A percentile compares a stretch with the other conserved stretches of the same genome.
Conservation (phyloP, 1,140 invertebrate species). For the Pomacea maculata region DNA sequence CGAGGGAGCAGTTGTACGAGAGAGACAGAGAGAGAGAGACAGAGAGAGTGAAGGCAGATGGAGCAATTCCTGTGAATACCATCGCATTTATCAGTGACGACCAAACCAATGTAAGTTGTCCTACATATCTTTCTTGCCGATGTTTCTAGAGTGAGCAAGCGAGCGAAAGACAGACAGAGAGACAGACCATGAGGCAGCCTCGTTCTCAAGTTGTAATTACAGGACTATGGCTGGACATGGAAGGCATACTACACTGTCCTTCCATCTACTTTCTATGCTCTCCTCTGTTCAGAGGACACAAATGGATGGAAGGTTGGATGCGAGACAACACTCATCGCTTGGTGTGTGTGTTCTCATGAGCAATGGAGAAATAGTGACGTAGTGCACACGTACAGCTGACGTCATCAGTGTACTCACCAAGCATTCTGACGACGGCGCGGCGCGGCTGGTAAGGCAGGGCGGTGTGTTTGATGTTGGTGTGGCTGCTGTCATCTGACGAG, state of each 20-base stretch:
- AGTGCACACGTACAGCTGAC: too few species aligned
- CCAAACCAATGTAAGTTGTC: too few species aligned
- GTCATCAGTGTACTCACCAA: constrained; percentile 37
- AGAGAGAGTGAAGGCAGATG: background rate
- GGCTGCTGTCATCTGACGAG: constrained; percentile 36
- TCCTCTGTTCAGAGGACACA: too few species aligned
- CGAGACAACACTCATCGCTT: background rate
- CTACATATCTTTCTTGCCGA: too few species aligned
- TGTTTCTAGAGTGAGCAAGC: too few species aligned
- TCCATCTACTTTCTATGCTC: too few species aligned
- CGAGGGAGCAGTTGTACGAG: background rate
- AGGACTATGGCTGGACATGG: too few species aligned
- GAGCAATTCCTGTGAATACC: too few species aligned
- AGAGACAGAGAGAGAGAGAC: background rate
- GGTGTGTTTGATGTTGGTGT: background rate
- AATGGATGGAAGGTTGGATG: background rate
- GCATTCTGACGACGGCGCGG: constrained; percentile 51
- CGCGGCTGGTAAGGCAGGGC: constrained; percentile 38
- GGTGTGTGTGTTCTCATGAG: background rate
- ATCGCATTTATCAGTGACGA: too few species aligned
- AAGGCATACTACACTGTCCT: too few species aligned
- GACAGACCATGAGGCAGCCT: background rate
- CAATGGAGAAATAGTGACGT: too few species aligned
- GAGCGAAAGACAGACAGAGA: background rate
- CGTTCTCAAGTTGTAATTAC: background rate